Conservation (phyloP, 2,888 invertebrate genomes). For the Eupelmus urozonus region DNA sequence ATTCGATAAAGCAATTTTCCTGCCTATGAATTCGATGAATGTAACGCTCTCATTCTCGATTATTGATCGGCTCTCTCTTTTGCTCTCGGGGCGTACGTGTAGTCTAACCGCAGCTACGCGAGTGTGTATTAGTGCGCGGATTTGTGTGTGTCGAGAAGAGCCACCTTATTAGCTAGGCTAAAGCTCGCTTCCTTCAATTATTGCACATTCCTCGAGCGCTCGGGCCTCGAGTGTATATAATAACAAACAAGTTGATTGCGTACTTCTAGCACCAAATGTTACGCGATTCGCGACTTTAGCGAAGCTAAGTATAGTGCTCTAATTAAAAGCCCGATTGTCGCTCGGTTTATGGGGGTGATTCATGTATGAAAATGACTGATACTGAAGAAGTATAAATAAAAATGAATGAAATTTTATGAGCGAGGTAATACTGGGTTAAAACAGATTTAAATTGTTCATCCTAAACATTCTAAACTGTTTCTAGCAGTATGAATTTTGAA, state of each 20-base stretch:
- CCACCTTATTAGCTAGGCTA: constrained; percentile 13
- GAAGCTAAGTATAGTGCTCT: neutral
- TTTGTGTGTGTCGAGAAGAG: too few relatives aligned
- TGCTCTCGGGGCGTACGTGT: neutral
- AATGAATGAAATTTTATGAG: neutral
- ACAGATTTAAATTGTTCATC: neutral
- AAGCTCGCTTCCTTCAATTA: constrained; percentile 30
- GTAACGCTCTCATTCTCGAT: constrained; percentile 56
- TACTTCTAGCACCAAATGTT: constrained; percentile 13
- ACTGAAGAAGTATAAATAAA: too few relatives aligned
- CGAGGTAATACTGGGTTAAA: neutral
- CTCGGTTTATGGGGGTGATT: neutral
- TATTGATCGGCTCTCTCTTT: constrained; percentile 53
- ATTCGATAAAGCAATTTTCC: constrained; percentile 49
- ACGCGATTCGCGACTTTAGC: neutral
- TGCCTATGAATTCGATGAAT: constrained; percentile 40
- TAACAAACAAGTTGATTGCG: constrained; percentile 24
- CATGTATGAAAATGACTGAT: neutral
- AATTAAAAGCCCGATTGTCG: neutral
- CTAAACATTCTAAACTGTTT: neutral
- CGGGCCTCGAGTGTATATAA: neutral
- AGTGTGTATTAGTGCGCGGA: too few relatives aligned
- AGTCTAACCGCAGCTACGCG: too few relatives aligned
- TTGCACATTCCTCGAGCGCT: constrained; percentile 38
- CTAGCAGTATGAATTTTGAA: constrained; percentile 4